These are phyloP conservation scores for Gisinianus flammeolus DNA, from an alignment of 2,888 invertebrate genomes.

Conservation along the genomic window DNA sequence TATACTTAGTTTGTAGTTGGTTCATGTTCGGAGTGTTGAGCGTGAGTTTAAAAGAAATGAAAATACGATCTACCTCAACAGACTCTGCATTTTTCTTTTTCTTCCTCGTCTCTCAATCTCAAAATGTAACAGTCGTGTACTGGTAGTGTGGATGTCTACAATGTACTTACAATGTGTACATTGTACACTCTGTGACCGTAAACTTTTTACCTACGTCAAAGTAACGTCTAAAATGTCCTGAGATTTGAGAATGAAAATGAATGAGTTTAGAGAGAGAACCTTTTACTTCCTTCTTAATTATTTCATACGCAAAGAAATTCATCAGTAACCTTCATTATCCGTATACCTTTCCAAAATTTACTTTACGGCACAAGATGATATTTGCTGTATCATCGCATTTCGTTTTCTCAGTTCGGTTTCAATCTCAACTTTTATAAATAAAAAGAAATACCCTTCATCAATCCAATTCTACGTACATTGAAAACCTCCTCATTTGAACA, in stretches of 20 bases:
- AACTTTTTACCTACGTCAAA: no score
- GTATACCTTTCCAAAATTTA: not conserved
- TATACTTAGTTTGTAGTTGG: not conserved
- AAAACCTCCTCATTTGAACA: not conserved
- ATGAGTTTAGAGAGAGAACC: not conserved
- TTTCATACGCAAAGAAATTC: not conserved
- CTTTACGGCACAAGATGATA: not conserved
- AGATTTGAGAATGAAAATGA: not conserved
- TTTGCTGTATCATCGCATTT: not conserved
- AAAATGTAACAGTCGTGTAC: not conserved
- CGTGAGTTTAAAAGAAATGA: slow-evolving; percentile 12
- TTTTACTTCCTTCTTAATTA: not conserved
- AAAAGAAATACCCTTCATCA: not conserved
- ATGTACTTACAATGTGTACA: not conserved
- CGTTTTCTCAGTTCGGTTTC: not conserved
- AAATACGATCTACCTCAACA: slow-evolving; percentile 36
- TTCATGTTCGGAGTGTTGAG: not conserved
- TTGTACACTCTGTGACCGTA: not conserved
- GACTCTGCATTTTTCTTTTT: slow-evolving; percentile 18
- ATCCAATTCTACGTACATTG: not conserved
- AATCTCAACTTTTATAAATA: not conserved
- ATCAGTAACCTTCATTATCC: not conserved
- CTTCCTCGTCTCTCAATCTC: not conserved
- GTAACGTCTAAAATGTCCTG: no score
- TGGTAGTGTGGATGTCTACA: not conserved